These are phyloP conservation scores for Takifugu rubripes DNA, from an alignment of 2,797 vertebrate genomes.

Conservation along the genomic window DNA sequence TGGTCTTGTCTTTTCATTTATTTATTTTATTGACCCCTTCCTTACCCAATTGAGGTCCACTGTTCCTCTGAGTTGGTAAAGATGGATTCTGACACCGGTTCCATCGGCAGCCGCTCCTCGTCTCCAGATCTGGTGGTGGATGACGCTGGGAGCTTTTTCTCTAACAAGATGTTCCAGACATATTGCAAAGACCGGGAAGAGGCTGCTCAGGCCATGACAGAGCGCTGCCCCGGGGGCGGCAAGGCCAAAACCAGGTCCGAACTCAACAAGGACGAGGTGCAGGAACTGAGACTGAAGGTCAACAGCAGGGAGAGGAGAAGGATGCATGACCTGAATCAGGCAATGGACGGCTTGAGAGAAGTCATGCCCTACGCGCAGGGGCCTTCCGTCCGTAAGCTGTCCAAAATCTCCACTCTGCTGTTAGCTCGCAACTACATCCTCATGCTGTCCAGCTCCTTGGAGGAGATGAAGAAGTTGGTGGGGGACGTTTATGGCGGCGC, in stretches of 20 bases:
- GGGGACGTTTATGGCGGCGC: slow-evolving; percentile 77
- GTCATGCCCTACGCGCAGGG: slow-evolving; percentile 85
- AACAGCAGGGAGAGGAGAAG: slow-evolving; percentile 84
- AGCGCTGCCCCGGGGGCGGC: slow-evolving; percentile 21
- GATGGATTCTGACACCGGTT: slow-evolving; percentile 82
- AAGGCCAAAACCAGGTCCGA: slow-evolving; percentile 57
- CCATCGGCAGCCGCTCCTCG: slow-evolving; percentile 78
- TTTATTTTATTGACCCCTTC: neutral
- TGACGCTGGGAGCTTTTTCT: slow-evolving; percentile 68
- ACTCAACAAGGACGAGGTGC: slow-evolving; percentile 62
- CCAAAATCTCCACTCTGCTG: slow-evolving; percentile 82
- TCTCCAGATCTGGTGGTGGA: slow-evolving; percentile 78
- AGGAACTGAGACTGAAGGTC: slow-evolving; percentile 81
- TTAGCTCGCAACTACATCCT: slow-evolving; percentile 84
- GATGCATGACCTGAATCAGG: slow-evolving; percentile 85
- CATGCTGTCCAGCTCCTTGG: slow-evolving; percentile 82
- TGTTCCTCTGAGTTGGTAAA: slow-evolving; percentile 5
- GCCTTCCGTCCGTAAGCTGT: slow-evolving; percentile 82
- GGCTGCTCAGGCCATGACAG: slow-evolving; percentile 15
- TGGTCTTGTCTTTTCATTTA: slow-evolving; percentile 16
- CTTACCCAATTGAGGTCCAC: too few relatives aligned
- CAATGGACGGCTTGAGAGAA: slow-evolving; percentile 83
- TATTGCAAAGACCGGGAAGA: slow-evolving; percentile 59
- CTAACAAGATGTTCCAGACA: slow-evolving; percentile 77
- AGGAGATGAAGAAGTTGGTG: slow-evolving; percentile 84